These are phyloP conservation scores for Chitala chitala DNA, from an alignment of 2,113 vertebrate species.

Conservation along the genomic window DNA sequence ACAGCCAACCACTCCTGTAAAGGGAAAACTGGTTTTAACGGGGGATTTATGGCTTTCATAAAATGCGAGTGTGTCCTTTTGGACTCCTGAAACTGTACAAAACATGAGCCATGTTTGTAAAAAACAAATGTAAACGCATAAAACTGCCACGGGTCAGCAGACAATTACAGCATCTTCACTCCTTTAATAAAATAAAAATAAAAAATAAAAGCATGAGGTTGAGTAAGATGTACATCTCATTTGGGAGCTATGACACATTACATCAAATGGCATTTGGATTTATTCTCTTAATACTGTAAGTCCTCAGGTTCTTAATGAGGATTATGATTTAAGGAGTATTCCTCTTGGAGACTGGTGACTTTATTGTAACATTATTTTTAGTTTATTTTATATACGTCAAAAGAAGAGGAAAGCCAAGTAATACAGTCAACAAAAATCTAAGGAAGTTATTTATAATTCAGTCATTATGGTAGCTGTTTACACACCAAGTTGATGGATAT, in stretches of 20 bases:
- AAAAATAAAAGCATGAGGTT: neutral
- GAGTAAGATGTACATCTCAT: neutral
- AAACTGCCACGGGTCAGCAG: neutral
- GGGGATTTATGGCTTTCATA: conserved; percentile 7
- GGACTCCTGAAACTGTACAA: neutral
- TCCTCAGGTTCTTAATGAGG: neutral
- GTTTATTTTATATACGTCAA: neutral
- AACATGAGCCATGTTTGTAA: neutral
- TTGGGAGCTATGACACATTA: neutral
- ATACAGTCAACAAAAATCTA: too few species aligned
- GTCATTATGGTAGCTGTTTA: too few species aligned
- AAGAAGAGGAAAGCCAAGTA: neutral
- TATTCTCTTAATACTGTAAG: neutral
- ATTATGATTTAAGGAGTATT: neutral
- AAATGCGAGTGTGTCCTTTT: neutral
- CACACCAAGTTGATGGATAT: too few species aligned
- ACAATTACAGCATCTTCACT: neutral
- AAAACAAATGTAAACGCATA: neutral
- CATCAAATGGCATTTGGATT: neutral
- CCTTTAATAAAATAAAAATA: neutral
- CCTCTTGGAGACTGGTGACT: neutral
- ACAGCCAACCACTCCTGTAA: neutral
- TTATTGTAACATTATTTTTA: neutral
- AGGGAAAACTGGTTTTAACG: neutral
- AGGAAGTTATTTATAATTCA: too few species aligned